phyloP scores from a whole-genome alignment of 2,113 vertebrate genomes.

The Scomber scombrus region DNA sequence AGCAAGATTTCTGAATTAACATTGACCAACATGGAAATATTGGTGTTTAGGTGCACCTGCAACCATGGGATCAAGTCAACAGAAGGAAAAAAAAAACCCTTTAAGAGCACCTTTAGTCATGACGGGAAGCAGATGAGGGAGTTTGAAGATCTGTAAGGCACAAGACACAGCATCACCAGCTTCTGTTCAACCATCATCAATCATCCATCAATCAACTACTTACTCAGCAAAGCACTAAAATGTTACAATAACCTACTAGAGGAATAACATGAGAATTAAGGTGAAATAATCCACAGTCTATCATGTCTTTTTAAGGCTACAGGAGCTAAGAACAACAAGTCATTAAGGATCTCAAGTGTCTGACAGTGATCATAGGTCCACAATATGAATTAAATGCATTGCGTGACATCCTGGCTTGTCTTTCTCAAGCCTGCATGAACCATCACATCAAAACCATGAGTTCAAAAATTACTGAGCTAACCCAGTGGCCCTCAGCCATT shows the following conservation, averaged over 20 bases:
- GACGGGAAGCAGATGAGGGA: slow-evolving; percentile 64
- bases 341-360: slow-evolving; percentile 28
- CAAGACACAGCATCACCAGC: slow-evolving; percentile 82
- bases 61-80: slow-evolving; percentile 73
- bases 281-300: slow-evolving; percentile 21
- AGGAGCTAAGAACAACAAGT: slow-evolving; percentile 41
- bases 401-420: slow-evolving; percentile 25
- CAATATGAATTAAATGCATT: slow-evolving; percentile 31
- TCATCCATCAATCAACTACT: slow-evolving; percentile 58
- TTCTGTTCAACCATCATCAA: slow-evolving; percentile 66
- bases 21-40: slow-evolving; percentile 59
- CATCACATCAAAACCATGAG: slow-evolving; percentile 45
- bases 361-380: slow-evolving; percentile 40
- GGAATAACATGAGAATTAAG: slow-evolving; percentile 42
- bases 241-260: slow-evolving; percentile 63
- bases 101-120: slow-evolving; percentile 80
- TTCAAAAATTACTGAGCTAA: slow-evolving; percentile 42
- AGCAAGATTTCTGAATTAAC: slow-evolving; percentile 83
- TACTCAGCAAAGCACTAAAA: slow-evolving; percentile 69
- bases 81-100: slow-evolving; percentile 55
- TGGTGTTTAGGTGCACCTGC: slow-evolving; percentile 68
- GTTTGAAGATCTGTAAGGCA: slow-evolving; percentile 79
- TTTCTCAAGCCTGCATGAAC: slow-evolving; percentile 31
- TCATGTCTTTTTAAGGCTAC: slow-evolving; percentile 53
- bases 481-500: slow-evolving; percentile 28